Evolutionary conservation across 2,888 invertebrate species (phyloP).

Genomic region (Cephus spinipes): DNA sequence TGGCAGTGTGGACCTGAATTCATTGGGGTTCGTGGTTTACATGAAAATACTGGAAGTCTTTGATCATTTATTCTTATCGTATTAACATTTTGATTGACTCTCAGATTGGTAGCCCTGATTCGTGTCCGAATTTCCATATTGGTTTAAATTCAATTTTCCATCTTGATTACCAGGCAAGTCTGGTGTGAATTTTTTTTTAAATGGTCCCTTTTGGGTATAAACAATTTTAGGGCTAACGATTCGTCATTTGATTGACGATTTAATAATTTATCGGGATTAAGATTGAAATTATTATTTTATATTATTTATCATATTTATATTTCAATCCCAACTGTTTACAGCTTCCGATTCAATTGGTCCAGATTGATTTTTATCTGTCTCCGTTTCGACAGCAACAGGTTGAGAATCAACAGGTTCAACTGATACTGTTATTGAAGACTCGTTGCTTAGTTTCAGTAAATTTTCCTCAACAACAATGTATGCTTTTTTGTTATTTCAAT

Average conservation of each 20-base stretch:
- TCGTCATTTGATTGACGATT: too few species aligned
- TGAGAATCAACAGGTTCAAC: conserved; percentile 43
- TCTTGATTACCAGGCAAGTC: not conserved
- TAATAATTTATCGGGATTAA: too few species aligned
- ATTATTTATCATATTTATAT: not conserved
- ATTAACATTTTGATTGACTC: not conserved
- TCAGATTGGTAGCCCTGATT: not conserved
- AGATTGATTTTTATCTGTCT: not conserved
- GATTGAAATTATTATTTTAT: not conserved
- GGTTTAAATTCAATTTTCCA: not conserved
- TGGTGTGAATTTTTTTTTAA: not conserved
- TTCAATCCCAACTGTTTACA: not conserved
- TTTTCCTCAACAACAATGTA: not conserved
- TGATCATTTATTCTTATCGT: not conserved
- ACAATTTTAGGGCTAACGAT: too few species aligned
- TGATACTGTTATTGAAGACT: not conserved
- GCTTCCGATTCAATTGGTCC: not conserved
- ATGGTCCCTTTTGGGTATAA: too few species aligned
- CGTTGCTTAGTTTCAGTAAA: not conserved
- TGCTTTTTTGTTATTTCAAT: not conserved
- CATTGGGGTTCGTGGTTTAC: not conserved
- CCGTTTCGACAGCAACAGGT: conserved; percentile 37
- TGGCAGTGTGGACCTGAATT: not conserved
- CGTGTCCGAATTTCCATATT: not conserved
- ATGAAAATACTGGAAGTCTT: not conserved